These are phyloP conservation scores for Tragelaphus scriptus DNA, from an alignment of 2,113 vertebrate species.

Conservation along the genomic window DNA sequence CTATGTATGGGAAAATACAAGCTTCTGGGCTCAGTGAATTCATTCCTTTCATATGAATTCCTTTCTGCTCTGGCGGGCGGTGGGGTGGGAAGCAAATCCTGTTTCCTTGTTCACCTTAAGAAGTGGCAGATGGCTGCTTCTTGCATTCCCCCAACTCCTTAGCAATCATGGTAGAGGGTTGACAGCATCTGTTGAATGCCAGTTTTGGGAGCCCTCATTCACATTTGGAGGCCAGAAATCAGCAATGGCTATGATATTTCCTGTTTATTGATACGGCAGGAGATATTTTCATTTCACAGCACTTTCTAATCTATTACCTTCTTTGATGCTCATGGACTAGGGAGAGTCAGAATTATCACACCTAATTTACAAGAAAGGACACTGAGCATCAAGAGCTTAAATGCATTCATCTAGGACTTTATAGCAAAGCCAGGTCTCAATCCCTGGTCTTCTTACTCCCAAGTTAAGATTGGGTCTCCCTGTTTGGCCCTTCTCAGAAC, in stretches of 20 bases:
- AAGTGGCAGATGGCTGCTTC: background rate
- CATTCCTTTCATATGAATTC: background rate
- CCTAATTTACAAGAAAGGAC: background rate
- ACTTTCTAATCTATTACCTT: background rate
- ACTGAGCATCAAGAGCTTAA: background rate
- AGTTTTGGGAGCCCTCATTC: background rate
- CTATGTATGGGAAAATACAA: background rate
- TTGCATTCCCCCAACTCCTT: background rate
- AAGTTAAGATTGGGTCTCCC: background rate
- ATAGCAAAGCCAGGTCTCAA: background rate
- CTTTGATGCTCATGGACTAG: background rate
- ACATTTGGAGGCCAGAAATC: background rate
- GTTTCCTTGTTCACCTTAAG: background rate
- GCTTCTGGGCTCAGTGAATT: background rate
- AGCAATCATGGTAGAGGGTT: background rate
- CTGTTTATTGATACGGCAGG: background rate
- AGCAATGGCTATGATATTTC: background rate
- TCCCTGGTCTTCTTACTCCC: background rate
- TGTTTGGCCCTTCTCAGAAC: background rate
- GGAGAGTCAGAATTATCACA: background rate
- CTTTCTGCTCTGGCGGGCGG: background rate
- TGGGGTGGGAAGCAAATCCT: accelerated
- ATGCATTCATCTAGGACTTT: background rate
- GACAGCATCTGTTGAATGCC: background rate
- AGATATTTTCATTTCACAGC: background rate